Conservation (phyloP, 2,888 invertebrate species). For the Drosophila heteroneura region DNA sequence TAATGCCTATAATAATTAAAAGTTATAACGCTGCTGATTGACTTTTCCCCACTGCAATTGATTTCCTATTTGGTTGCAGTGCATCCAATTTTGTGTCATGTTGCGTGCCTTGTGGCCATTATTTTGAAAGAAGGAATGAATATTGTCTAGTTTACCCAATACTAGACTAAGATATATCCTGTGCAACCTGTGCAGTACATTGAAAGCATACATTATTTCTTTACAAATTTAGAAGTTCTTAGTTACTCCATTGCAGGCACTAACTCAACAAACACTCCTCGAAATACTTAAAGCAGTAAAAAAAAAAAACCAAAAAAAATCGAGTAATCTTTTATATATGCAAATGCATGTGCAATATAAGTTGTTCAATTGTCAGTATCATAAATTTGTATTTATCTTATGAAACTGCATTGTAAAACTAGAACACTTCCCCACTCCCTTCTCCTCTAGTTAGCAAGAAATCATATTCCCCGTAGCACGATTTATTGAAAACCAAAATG, state of each 20-base stretch:
- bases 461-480: slow-evolving; percentile 18
- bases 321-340: neutral
- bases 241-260: neutral
- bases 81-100: slow-evolving; percentile 38
- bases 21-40: slow-evolving; percentile 16
- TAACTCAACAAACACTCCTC: neutral
- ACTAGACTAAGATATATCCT: slow-evolving; percentile 24
- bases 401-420: neutral
- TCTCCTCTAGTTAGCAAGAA: neutral
- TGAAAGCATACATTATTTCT: neutral
- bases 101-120: slow-evolving; percentile 36
- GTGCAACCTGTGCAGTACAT: slow-evolving; percentile 1
- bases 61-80: slow-evolving; percentile 26
- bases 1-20: slow-evolving; percentile 1
- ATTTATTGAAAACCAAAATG: slow-evolving; percentile 33
- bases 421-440: neutral
- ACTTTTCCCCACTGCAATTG: slow-evolving; percentile 11
- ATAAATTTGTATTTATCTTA: neutral
- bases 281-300: neutral
- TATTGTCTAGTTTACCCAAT: slow-evolving; percentile 1
- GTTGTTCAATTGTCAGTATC: neutral
- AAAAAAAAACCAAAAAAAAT: neutral
- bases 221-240: neutral
- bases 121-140: slow-evolving; percentile 8
- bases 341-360: neutral